Base-by-base conservation (phyloP, 2,888 invertebrate genomes). In the Muscina levida region DNA sequence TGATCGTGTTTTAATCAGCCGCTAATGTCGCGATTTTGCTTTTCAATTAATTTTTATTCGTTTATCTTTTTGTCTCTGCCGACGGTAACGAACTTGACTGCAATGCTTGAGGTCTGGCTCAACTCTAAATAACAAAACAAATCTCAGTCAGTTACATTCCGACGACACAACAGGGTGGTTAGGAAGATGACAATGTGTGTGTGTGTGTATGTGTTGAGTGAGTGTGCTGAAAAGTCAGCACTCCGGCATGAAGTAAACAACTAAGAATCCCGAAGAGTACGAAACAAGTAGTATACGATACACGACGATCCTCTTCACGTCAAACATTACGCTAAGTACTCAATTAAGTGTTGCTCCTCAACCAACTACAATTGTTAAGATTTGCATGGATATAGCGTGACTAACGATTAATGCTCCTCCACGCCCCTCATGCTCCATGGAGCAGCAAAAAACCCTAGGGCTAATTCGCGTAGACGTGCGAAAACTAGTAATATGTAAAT, bases 61-160 rank as follows among this genome's bases (percentile, higher is more conserved):
- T 56, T 24, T 56, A 15, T 57, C 26, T 62, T 62, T 62, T 19
- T 53, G 48, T 53, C 53, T 37, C 31, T 39, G 15, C 13, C 19
- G 73, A 31, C 46, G 71, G 39, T 81, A 77, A 67, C 53, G 72
- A 15, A 51, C 53, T 26, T 57, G 74, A 77, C 62, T 72, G 67
- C 53, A 65, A 53, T 57, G 81, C 71, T 77, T 74, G 72, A 77
- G 74, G 74, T 77, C 72, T 75, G 77, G 62, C 77, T 77, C 65
- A 75, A 72, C 74, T 81, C 81, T 81, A 81, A 80, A 81, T 75
- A 56, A 67, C 59, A 70, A 62, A 71, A 80, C 57, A 67, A 75
- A 75, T 56, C 71, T 48, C 42, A 70, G 65, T 48, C 42, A 70
- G 65, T 76, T 56, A 57, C 13, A 56, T 74, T 66, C 51, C 76